These are phyloP conservation scores for Lacerta bilineata DNA, from an alignment of 2,797 vertebrate genomes.

Conservation along the genomic window DNA sequence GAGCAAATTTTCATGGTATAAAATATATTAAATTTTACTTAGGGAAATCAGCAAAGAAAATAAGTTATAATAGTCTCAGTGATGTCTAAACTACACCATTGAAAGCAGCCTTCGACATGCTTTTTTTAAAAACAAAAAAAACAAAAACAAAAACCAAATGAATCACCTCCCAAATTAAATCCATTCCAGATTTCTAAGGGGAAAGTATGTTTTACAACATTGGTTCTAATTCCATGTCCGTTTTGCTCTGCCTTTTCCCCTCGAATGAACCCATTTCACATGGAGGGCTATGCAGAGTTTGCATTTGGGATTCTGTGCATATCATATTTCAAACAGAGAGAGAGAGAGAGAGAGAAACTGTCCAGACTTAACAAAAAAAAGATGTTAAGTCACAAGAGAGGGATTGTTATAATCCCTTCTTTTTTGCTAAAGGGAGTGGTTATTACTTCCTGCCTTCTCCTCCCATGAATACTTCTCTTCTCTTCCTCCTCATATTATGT, in stretches of 20 bases:
- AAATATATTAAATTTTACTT: constrained; percentile 6
- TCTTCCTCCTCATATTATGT: not conserved
- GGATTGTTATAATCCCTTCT: constrained; percentile 15
- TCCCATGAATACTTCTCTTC: not conserved
- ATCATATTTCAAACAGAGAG: constrained; percentile 26
- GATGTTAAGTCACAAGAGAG: constrained; percentile 23
- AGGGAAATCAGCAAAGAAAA: constrained; percentile 12
- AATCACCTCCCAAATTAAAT: constrained; percentile 40
- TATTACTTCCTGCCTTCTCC: constrained; percentile 16
- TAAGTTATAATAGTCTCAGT: not conserved
- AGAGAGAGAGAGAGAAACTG: not conserved
- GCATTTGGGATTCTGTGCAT: not conserved
- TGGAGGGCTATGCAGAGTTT: constrained; percentile 18
- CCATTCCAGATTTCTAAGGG: constrained; percentile 36
- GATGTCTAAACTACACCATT: constrained; percentile 11
- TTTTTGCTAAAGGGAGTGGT: constrained; percentile 16
- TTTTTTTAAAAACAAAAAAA: not conserved
- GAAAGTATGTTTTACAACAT: constrained; percentile 30
- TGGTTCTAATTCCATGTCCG: constrained; percentile 19
- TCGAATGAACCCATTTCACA: constrained; percentile 42
- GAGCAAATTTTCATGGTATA: not conserved
- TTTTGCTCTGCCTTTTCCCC: constrained; percentile 13
- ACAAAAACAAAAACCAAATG: constrained; percentile 10
- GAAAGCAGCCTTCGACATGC: not conserved
- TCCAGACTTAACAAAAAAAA: constrained; percentile 44